Evolutionary conservation across 2,888 invertebrate species (phyloP).

Genomic region (Eueremaeus valkanovi): DNA sequence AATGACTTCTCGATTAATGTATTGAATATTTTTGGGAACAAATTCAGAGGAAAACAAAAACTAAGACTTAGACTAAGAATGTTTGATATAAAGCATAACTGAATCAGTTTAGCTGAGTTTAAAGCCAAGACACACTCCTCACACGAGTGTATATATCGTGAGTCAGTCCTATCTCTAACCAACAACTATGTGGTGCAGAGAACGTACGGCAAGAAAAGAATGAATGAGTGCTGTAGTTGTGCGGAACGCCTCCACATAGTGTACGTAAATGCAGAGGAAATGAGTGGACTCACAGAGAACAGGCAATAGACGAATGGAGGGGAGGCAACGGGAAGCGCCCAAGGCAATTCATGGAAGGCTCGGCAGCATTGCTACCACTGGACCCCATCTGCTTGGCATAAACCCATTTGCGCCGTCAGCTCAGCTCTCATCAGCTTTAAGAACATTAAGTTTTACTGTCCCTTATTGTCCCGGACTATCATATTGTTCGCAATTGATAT

Average conservation of each 20-base stretch:
- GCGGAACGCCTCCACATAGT: conserved; percentile 35
- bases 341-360: conserved; percentile 28
- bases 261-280: conserved; percentile 37
- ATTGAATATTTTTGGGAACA: too few relatives aligned
- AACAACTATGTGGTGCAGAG: conserved; percentile 18
- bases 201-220: conserved; percentile 29
- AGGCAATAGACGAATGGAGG: conserved; percentile 19
- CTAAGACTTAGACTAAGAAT: neutral
- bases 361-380: neutral
- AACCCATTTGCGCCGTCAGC: neutral
- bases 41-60: neutral
- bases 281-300: neutral
- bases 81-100: neutral
- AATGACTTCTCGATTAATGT: neutral
- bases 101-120: neutral
- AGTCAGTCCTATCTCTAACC: conserved; percentile 20
- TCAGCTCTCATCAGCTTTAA: neutral
- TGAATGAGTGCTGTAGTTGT: conserved; percentile 35
- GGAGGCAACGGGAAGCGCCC: conserved; percentile 34
- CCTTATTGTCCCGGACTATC: too few relatives aligned
- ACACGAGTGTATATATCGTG: conserved; percentile 32
- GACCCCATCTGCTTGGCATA: neutral
- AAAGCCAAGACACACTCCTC: conserved; percentile 26
- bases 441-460: too few relatives aligned
- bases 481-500: too few relatives aligned